A percentile compares a stretch with the other conserved stretches of the same genome.
Evolutionary conservation across 2,888 invertebrate species (phyloP).

Genomic region (Sepioteuthis lessoniana): DNA sequence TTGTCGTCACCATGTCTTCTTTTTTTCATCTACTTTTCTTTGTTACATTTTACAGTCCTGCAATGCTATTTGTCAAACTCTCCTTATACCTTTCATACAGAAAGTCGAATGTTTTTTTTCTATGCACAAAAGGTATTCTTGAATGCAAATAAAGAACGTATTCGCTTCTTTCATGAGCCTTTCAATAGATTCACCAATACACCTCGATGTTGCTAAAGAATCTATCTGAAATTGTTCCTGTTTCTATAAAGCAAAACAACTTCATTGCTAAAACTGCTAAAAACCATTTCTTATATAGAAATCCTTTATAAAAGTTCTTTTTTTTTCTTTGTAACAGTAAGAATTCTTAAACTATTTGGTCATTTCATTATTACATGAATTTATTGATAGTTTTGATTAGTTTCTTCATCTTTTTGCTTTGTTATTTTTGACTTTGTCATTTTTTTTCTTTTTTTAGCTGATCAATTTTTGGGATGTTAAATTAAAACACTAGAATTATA

Average conservation of each 20-base stretch:
- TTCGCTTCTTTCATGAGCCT: not conserved
- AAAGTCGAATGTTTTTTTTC: not conserved
- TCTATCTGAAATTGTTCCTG: not conserved
- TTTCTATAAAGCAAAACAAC: not conserved
- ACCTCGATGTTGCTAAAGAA: not conserved
- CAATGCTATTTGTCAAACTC: not conserved
- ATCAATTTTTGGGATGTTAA: no score
- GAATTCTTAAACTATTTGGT: not conserved
- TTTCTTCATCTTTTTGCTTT: no score
- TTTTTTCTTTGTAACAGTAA: not conserved
- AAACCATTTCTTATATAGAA: not conserved
- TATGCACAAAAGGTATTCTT: not conserved
- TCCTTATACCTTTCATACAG: not conserved
- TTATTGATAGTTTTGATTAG: not conserved
- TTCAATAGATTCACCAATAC: not conserved
- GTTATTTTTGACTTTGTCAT: no score
- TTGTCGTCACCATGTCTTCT: not conserved
- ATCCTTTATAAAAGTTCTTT: not conserved
- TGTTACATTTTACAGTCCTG: not conserved
- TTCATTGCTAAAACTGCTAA: not conserved
- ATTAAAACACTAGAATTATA: no score
- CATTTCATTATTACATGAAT: not conserved
- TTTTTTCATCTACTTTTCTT: not conserved
- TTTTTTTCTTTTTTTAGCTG: no score
- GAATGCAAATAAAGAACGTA: not conserved